These are phyloP conservation scores for Geotrypetes seraphini DNA, from an alignment of 2,797 vertebrate genomes.

Conservation along the genomic window DNA sequence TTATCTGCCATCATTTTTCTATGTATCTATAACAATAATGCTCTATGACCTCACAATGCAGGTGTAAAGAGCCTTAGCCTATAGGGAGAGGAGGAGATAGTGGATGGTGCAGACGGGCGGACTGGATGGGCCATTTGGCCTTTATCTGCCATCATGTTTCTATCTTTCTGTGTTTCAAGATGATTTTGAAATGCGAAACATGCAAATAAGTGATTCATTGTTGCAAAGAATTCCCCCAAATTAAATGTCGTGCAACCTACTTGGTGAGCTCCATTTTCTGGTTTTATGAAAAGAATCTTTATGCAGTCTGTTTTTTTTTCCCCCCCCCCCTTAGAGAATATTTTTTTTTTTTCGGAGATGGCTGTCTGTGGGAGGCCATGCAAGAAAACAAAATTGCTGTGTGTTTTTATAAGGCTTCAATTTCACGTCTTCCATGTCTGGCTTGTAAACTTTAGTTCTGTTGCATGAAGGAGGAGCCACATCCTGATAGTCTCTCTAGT, in stretches of 20 bases:
- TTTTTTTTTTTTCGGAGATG: constrained; percentile 47
- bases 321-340: too few species aligned
- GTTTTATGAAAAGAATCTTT: constrained; percentile 23
- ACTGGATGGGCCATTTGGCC: too few species aligned
- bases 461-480: constrained; percentile 16
- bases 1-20: too few species aligned
- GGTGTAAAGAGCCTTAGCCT: too few species aligned
- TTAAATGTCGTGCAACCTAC: constrained; percentile 22
- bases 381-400: constrained; percentile 44
- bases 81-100: too few species aligned
- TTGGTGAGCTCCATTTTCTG: constrained; percentile 32
- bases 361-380: constrained; percentile 53
- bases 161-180: too few species aligned
- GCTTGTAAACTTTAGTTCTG: constrained; percentile 16
- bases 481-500: neutral
- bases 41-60: too few species aligned
- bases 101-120: too few species aligned
- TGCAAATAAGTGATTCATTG: neutral
- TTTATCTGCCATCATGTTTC: too few species aligned
- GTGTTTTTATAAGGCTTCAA: constrained; percentile 37
- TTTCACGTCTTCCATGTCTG: constrained; percentile 27
- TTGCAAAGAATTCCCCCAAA: neutral
- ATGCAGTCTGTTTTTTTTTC: constrained; percentile 42
- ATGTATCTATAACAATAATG: too few species aligned
- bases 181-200: constrained; percentile 8